These are phyloP conservation scores for Phrynocephalus forsythii DNA, from an alignment of 2,797 vertebrate genomes.

Conservation along the genomic window DNA sequence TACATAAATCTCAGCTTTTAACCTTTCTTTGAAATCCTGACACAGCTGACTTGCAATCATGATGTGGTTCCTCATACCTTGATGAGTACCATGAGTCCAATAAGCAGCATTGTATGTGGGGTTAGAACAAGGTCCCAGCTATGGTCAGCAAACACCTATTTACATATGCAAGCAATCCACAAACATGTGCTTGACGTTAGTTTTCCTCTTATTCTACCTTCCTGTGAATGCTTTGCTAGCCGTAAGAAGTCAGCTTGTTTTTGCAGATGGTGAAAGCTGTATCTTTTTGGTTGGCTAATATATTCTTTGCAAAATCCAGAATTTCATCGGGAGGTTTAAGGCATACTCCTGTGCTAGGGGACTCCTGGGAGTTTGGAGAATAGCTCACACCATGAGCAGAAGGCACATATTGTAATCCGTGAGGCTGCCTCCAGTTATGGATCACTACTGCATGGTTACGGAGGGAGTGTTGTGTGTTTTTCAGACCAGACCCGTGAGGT, in stretches of 20 bases:
- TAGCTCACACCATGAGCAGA: background rate
- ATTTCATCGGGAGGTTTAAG: background rate
- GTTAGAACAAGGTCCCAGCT: background rate
- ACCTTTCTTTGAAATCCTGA: conserved; percentile 4
- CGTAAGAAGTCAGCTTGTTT: background rate
- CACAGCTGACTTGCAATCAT: background rate
- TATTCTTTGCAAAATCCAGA: background rate
- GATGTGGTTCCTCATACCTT: background rate
- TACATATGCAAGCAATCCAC: background rate
- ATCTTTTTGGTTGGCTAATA: background rate
- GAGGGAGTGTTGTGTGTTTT: background rate
- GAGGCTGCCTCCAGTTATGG: background rate
- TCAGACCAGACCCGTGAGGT: background rate
- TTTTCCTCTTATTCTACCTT: background rate
- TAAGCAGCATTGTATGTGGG: background rate
- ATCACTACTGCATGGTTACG: background rate
- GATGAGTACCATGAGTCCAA: background rate
- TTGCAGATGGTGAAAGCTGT: background rate
- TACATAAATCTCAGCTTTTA: background rate
- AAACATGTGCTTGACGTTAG: background rate
- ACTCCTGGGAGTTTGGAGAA: background rate
- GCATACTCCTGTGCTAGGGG: background rate
- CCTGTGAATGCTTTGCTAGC: background rate
- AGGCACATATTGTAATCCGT: background rate
- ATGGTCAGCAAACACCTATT: background rate